These are phyloP conservation scores for Sorex maritimensis DNA, from an alignment of 2,797 vertebrate genomes.

Conservation along the genomic window DNA sequence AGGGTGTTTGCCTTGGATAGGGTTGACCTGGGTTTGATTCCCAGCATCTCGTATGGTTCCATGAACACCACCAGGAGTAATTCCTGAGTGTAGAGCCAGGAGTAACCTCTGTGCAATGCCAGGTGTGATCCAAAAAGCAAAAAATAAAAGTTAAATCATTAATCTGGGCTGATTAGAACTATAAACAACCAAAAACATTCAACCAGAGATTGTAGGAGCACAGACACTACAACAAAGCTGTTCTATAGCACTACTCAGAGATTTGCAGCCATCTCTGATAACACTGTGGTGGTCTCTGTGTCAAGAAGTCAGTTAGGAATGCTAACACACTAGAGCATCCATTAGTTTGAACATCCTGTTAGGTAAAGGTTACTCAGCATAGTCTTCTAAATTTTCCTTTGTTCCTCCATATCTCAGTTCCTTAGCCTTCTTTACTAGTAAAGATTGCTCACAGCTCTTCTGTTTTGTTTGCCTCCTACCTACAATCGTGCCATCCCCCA, in stretches of 20 bases:
- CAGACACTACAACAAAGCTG: accelerated
- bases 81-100: too few relatives aligned
- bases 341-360: background rate
- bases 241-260: background rate
- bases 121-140: too few relatives aligned
- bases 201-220: background rate
- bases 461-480: background rate
- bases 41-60: too few relatives aligned
- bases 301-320: background rate
- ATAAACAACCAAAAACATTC: background rate
- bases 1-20: too few relatives aligned
- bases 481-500: background rate
- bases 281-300: background rate
- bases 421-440: background rate
- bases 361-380: background rate
- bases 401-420: background rate
- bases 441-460: background rate
- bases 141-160: background rate
- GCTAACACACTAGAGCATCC: background rate
- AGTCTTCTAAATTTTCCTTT: background rate
- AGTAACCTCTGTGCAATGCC: too few relatives aligned
- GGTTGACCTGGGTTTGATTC: too few relatives aligned
- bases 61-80: too few relatives aligned
- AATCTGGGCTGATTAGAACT: background rate
- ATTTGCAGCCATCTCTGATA: background rate